Conservation (phyloP, 2,797 vertebrate species). For the Menidia menidia region DNA sequence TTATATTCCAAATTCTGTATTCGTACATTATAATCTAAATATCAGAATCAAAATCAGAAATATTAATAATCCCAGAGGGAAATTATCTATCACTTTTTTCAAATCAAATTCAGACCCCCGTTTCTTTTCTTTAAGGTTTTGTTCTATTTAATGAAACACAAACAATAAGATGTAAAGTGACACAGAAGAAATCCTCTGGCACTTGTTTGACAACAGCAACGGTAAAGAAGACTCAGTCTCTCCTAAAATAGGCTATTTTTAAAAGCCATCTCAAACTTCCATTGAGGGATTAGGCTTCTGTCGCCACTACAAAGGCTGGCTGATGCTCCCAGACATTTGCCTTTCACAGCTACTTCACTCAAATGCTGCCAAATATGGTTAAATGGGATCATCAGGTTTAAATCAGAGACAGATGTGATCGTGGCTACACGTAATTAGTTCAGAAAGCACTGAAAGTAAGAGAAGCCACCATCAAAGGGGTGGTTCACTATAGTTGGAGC, state of each 20-base stretch:
- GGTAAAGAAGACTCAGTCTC: background rate
- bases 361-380: slow-evolving; percentile 59
- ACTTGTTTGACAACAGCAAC: background rate
- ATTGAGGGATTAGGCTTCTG: slow-evolving; percentile 21
- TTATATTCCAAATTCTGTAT: too few relatives aligned
- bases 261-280: slow-evolving; percentile 20
- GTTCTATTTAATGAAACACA: too few relatives aligned
- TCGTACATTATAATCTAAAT: too few relatives aligned
- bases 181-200: background rate
- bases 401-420: slow-evolving; percentile 18
- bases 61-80: too few relatives aligned
- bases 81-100: too few relatives aligned
- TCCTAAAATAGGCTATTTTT: slow-evolving; percentile 12
- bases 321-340: slow-evolving; percentile 34
- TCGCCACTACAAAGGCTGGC: slow-evolving; percentile 20
- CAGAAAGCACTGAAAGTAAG: slow-evolving; percentile 24
- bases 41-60: too few relatives aligned
- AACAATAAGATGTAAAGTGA: background rate
- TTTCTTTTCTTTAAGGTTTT: too few relatives aligned
- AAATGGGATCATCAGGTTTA: slow-evolving; percentile 11
- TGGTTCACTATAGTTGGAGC: slow-evolving; percentile 30
- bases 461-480: background rate
- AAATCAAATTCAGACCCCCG: too few relatives aligned
- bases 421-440: slow-evolving; percentile 30
- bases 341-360: slow-evolving; percentile 47